These are phyloP conservation scores for Solenopsis invicta DNA, from an alignment of 1,140 invertebrate species.

Conservation along the genomic window DNA sequence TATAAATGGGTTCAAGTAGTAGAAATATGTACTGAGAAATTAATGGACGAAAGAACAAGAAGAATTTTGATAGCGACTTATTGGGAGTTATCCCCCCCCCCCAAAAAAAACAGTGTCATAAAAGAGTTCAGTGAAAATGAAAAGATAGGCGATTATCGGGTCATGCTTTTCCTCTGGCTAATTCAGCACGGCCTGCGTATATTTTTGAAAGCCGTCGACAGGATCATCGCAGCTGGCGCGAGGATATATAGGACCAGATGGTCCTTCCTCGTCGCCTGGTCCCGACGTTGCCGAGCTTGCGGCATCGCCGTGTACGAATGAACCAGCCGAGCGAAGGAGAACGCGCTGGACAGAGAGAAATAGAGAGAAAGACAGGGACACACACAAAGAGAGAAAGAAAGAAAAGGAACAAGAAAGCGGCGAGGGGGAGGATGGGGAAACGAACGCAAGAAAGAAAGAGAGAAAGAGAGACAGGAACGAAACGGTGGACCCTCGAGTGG, in stretches of 20 bases:
- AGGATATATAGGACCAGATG: slow-evolving; percentile 78
- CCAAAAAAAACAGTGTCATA: background rate
- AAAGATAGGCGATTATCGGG: background rate
- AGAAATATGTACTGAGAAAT: background rate
- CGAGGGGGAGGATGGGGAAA: slow-evolving; percentile 26
- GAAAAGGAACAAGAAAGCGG: slow-evolving; percentile 31
- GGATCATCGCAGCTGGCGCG: slow-evolving; percentile 79
- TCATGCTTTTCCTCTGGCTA: slow-evolving; percentile 50
- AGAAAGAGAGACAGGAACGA: slow-evolving; percentile 63
- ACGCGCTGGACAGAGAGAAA: slow-evolving; percentile 17
- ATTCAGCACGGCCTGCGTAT: slow-evolving; percentile 34
- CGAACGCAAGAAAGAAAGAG: slow-evolving; percentile 55
- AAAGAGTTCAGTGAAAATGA: background rate
- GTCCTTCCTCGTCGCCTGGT: slow-evolving; percentile 73
- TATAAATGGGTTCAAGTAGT: background rate
- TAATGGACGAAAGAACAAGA: background rate
- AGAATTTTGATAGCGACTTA: background rate
- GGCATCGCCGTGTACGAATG: slow-evolving; percentile 37
- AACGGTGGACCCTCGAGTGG: slow-evolving; percentile 80
- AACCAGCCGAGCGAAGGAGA: slow-evolving; percentile 31
- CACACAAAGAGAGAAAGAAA: background rate
- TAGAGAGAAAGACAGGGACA: background rate
- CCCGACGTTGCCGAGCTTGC: slow-evolving; percentile 65
- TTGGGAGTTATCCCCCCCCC: no score
- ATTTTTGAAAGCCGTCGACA: slow-evolving; percentile 71